Base-by-base conservation (phyloP, 1,140 invertebrate genomes). In the Mizuhopecten yessoensis region DNA sequence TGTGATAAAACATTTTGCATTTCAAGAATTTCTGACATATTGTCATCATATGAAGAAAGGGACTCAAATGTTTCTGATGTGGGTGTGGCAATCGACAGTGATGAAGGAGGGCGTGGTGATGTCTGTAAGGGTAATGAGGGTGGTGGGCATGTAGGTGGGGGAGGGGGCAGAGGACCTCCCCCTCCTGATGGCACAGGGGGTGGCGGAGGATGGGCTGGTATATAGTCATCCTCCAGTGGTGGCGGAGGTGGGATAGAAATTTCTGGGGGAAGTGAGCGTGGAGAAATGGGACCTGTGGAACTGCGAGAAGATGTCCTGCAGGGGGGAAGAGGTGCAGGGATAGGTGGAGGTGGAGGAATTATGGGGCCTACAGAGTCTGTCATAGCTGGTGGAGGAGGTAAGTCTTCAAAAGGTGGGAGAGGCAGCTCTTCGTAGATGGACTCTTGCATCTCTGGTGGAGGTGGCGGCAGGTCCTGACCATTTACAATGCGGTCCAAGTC, bases 331-430 rank as follows among this genome's bases (percentile, higher is more conserved):
- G 57, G 57, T 75, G 57, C 57, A 3, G 57, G 57, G 23, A 23
- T n/a, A 75, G 57, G 57, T 75, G 57, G 57, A n/a, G 57, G 57
- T 2, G 57, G 57, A 29, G 57, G 57, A 75, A 75, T 75, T 5
- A 75, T 29, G 0, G 23, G 57, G 57, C 57, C 57, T 5, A 75
- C 57, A 75, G 57, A 75, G n/a, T 49, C 89, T n/a, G 90, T 39
- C 29, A 92, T 88, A 23, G 91, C 92, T 86, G 92, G 92, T n/a
- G 92, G 92, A 89, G 92, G 92, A 9, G 92, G 92, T 0, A 92
- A 36, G 42, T 86, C 57, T 34, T 88, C 89, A 33, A n/a, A 33
- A 87, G 90, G 39, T 29, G 88, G 91, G 34, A 89, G 91, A 33
- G 93, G 93, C 20, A 87, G 45, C 9, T 90, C 90, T 20, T 36